These are phyloP conservation scores for Cinclus mexicanus DNA, from an alignment of 2,113 vertebrate species.

Conservation along the genomic window DNA sequence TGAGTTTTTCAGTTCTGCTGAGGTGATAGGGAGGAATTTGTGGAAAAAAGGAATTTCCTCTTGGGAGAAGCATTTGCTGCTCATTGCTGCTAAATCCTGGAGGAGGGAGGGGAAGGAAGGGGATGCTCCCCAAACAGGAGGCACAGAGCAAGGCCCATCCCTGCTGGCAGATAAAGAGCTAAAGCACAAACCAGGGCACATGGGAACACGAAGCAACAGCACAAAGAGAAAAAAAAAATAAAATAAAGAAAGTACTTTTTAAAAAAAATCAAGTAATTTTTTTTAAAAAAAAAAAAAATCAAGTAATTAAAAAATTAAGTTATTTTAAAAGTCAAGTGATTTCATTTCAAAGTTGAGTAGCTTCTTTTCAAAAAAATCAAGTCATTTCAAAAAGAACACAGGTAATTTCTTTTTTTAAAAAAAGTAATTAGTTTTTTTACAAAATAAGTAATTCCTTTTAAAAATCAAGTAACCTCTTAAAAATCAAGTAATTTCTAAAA, in stretches of 20 bases:
- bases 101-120: not conserved
- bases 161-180: not conserved
- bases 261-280: not conserved
- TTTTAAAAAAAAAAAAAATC: not conserved
- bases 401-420: not conserved
- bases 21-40: not conserved
- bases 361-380: too few species aligned
- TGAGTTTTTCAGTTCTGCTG: not conserved
- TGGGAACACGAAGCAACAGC: not conserved
- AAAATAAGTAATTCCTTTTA: not conserved
- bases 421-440: not conserved
- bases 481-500: not conserved
- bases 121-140: not conserved
- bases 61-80: not conserved
- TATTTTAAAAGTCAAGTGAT: not conserved
- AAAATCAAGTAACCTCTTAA: not conserved
- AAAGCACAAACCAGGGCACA: not conserved
- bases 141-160: not conserved
- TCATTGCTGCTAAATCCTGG: too few species aligned
- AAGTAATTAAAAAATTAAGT: not conserved
- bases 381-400: not conserved
- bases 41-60: not conserved
- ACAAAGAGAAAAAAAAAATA: not conserved
- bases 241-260: accelerated
- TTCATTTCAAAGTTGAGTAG: too few species aligned